Percentiles rank a stretch among this genome's conserved stretches.
These are phyloP conservation scores for Caenorhabditis remanei DNA, from an alignment of 1,140 invertebrate genomes.

Conservation along the genomic window DNA sequence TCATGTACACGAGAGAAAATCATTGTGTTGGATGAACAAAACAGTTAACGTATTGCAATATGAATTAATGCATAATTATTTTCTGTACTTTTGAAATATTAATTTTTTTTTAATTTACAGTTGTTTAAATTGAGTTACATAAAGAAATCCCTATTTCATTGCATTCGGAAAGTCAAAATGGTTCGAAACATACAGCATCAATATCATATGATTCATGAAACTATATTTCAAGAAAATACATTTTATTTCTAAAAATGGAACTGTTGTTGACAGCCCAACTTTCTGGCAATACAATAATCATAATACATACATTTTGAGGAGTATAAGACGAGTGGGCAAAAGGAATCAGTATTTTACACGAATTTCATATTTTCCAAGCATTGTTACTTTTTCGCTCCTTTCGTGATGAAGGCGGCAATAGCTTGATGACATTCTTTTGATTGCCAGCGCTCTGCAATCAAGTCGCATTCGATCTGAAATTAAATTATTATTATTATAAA, in stretches of 20 bases:
- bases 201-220: too few species aligned
- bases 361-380: background rate
- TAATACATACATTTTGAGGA: background rate
- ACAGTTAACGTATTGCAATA: constrained; percentile 6
- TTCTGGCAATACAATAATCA: background rate
- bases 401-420: constrained; percentile 80
- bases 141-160: too few species aligned
- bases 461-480: constrained; percentile 79
- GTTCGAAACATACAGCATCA: too few species aligned
- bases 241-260: too few species aligned
- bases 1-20: constrained; percentile 62
- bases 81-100: background rate
- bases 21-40: constrained; percentile 61
- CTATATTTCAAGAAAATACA: too few species aligned
- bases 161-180: too few species aligned
- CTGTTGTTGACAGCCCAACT: too few species aligned
- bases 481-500: background rate
- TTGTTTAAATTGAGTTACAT: background rate
- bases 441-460: constrained; percentile 81
- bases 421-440: constrained; percentile 82
- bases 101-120: background rate
- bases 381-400: constrained; percentile 8
- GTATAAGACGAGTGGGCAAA: background rate
- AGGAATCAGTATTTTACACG: background rate
- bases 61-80: background rate